These are phyloP conservation scores for Lordiphosa collinella DNA, from an alignment of 1,140 invertebrate species.

Conservation along the genomic window DNA sequence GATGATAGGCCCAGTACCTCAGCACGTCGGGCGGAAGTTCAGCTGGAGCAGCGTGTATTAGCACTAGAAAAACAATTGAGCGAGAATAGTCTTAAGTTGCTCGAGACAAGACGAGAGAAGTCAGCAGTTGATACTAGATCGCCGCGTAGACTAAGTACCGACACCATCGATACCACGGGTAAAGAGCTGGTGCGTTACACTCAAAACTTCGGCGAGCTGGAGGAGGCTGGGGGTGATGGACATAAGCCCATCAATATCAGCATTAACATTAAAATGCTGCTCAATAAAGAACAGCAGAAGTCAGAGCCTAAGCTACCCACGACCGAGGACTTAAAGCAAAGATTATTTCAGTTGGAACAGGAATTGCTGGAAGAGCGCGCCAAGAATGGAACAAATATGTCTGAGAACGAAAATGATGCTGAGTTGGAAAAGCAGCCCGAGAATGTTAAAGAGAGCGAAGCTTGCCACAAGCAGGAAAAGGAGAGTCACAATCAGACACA, in stretches of 20 bases:
- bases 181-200: constrained; percentile 70
- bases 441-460: constrained; percentile 18
- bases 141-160: constrained; percentile 40
- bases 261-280: constrained; percentile 73
- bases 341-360: constrained; percentile 55
- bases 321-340: constrained; percentile 53
- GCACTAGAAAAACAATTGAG: constrained; percentile 73
- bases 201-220: constrained; percentile 59
- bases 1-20: constrained; percentile 55
- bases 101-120: constrained; percentile 55
- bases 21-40: constrained; percentile 37
- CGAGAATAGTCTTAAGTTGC: constrained; percentile 63
- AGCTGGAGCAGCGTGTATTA: constrained; percentile 61
- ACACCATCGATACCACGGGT: constrained; percentile 58
- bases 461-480: constrained; percentile 35
- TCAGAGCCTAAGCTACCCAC: constrained; percentile 20
- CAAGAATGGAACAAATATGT: constrained; percentile 26
- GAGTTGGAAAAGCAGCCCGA: background rate
- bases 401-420: background rate
- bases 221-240: constrained; percentile 47
- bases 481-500: constrained; percentile 42
- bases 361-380: constrained; percentile 52
- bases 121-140: constrained; percentile 20
- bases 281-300: constrained; percentile 57
- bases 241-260: constrained; percentile 72